Evolutionary conservation across 2,888 invertebrate species (phyloP).

Genomic region (Eupsilia transversa): DNA sequence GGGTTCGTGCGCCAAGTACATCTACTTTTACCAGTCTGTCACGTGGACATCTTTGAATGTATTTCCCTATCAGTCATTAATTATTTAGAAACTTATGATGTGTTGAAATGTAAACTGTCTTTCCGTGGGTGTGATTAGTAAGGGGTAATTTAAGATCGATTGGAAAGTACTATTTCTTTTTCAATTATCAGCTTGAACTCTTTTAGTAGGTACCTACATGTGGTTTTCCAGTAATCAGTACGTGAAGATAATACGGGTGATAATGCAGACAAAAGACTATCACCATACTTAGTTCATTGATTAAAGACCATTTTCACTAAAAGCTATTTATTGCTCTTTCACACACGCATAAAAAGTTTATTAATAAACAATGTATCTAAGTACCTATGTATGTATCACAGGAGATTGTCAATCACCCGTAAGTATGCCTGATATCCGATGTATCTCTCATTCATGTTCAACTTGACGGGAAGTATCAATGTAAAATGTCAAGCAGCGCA

Average conservation of each 20-base stretch:
- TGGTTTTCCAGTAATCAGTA: not conserved
- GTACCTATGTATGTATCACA: not conserved
- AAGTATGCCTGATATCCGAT: slow-evolving; percentile 32
- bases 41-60: slow-evolving; percentile 37
- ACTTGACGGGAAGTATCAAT: slow-evolving; percentile 37
- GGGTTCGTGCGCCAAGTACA: slow-evolving; percentile 40
- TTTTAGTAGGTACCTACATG: not conserved
- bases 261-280: not conserved
- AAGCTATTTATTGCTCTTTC: not conserved
- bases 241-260: not conserved
- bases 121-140: slow-evolving; percentile 9
- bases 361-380: not conserved
- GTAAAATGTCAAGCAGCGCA: slow-evolving; percentile 10
- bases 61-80: slow-evolving; percentile 50
- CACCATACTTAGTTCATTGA: too few relatives aligned
- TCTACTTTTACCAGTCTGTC: slow-evolving; percentile 45
- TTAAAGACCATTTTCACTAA: not conserved
- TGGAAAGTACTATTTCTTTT: not conserved
- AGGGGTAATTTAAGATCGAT: not conserved
- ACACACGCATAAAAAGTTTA: not conserved
- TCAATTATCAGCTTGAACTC: not conserved
- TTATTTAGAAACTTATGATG: slow-evolving; percentile 38
- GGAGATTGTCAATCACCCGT: slow-evolving; percentile 46
- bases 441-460: slow-evolving; percentile 50
- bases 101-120: slow-evolving; percentile 11